These are phyloP conservation scores for Zeuzera pyrina DNA, from an alignment of 2,888 invertebrate species.

Conservation along the genomic window DNA sequence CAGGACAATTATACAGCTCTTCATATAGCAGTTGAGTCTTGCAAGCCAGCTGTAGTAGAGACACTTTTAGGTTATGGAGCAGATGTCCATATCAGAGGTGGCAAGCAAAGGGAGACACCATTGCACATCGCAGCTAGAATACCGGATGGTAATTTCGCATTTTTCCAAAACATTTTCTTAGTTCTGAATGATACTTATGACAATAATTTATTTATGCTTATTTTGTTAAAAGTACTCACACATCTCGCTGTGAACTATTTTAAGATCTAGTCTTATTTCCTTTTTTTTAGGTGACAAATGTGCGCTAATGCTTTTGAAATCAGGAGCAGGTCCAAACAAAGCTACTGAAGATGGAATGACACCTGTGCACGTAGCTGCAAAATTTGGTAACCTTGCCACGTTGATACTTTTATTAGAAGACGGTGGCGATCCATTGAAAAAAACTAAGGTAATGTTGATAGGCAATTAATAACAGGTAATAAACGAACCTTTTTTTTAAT, in stretches of 20 bases:
- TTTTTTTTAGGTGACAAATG: conserved; percentile 73
- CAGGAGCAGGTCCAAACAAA: conserved; percentile 97
- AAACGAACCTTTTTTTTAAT: too few species aligned
- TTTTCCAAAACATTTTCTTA: too few species aligned
- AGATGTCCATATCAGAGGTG: conserved; percentile 95
- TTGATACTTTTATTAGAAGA: conserved; percentile 91
- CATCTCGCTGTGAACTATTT: background rate
- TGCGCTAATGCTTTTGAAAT: conserved; percentile 97
- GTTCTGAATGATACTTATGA: too few species aligned
- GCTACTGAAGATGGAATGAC: conserved; percentile 97
- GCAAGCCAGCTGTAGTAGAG: conserved; percentile 95
- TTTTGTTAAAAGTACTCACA: too few species aligned
- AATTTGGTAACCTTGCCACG: conserved; percentile 91
- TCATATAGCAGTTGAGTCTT: conserved; percentile 96
- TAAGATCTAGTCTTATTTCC: background rate
- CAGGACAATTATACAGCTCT: conserved; percentile 98
- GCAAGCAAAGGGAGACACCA: conserved; percentile 92
- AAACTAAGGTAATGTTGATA: conserved; percentile 81
- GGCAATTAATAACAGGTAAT: too few species aligned
- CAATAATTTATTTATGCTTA: too few species aligned
- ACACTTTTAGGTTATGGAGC: conserved; percentile 97
- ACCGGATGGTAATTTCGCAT: conserved; percentile 75
- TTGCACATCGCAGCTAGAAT: conserved; percentile 97
- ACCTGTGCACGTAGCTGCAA: conserved; percentile 96
- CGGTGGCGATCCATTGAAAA: conserved; percentile 92